Evolutionary conservation across 2,113 vertebrate species (phyloP).

Genomic region (Quiscalus mexicanus): DNA sequence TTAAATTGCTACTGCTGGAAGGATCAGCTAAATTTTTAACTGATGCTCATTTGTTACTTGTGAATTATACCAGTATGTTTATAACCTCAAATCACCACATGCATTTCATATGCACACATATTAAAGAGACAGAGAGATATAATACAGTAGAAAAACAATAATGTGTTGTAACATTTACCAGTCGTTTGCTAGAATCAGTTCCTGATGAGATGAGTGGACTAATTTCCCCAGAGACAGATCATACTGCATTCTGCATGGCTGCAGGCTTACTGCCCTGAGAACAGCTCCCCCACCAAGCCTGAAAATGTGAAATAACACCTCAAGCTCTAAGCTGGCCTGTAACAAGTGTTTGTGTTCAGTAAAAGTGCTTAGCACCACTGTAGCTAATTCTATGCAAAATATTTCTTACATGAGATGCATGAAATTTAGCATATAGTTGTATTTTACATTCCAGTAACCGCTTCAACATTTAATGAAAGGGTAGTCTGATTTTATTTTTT

Average conservation of each 20-base stretch:
- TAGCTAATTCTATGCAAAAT: neutral
- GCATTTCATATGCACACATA: neutral
- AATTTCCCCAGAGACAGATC: slow-evolving; percentile 40
- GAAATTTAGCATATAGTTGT: neutral
- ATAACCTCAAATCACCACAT: neutral
- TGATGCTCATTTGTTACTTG: slow-evolving; percentile 3
- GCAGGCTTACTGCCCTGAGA: neutral
- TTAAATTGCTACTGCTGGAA: neutral
- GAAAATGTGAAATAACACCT: neutral
- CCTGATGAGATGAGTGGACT: slow-evolving; percentile 35
- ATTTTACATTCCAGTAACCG: neutral
- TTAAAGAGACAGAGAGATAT: neutral
- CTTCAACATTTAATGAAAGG: neutral
- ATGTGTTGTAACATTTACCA: neutral
- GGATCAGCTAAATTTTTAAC: neutral
- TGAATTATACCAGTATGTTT: neutral
- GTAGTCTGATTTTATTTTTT: neutral
- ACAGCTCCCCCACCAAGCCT: neutral
- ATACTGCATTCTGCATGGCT: neutral
- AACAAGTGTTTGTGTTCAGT: neutral
- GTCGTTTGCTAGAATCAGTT: neutral
- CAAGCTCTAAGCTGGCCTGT: neutral
- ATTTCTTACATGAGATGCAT: neutral
- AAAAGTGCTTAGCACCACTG: neutral
- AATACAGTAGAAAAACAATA: slow-evolving; percentile 7